Conservation (phyloP, 2,797 vertebrate species). For the Pipistrellus pipistrellus region DNA sequence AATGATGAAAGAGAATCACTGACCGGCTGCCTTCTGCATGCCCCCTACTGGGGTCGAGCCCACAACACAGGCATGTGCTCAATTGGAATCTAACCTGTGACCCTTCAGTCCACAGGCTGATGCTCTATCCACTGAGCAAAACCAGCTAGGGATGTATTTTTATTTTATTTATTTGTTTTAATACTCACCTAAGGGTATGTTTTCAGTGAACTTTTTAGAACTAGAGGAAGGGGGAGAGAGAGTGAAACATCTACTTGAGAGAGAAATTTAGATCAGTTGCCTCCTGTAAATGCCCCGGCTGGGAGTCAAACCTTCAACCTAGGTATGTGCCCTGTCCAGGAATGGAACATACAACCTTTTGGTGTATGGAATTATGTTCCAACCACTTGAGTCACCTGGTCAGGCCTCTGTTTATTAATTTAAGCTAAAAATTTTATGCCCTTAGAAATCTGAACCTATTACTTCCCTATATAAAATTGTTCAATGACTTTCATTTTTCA, state of each 20-base stretch:
- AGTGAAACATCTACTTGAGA: not conserved
- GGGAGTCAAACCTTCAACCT: not conserved
- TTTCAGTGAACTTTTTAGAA: not conserved
- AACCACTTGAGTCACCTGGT: not conserved
- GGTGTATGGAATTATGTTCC: not conserved
- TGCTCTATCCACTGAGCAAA: no score
- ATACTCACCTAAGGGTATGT: not conserved
- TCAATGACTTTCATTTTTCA: not conserved
- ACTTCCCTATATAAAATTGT: conserved; percentile 49
- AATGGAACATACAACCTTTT: not conserved
- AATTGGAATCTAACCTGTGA: no score
- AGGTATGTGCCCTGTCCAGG: not conserved
- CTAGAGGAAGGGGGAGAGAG: not conserved
- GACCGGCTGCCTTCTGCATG: no score
- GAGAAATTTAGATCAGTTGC: not conserved
- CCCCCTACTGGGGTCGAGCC: no score
- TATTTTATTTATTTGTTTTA: not conserved
- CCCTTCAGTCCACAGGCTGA: no score
- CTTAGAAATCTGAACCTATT: not conserved
- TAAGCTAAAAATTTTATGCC: not conserved
- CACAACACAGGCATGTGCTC: no score
- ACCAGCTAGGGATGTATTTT: not conserved
- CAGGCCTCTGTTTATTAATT: not conserved
- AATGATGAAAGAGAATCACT: no score
- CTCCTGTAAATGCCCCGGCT: not conserved